A percentile compares a stretch with the other conserved stretches of the same genome.
Conservation (phyloP, 2,888 invertebrate genomes). For the Sylvicola cinctus region DNA sequence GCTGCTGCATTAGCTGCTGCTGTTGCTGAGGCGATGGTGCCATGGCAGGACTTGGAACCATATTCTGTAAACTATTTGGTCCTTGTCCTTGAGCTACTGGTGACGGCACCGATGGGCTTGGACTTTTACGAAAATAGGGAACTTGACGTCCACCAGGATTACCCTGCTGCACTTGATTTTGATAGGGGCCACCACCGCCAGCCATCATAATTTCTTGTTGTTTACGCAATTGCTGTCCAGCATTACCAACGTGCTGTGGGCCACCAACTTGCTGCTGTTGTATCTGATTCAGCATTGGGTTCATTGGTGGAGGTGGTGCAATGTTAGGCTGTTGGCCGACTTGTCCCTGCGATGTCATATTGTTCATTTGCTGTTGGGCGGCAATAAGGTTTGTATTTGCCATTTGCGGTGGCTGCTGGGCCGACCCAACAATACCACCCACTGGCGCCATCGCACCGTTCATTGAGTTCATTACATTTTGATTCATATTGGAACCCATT, state of each 20-base stretch:
- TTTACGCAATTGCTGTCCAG: slow-evolving; percentile 8
- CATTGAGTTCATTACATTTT: slow-evolving; percentile 10
- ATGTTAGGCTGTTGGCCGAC: neutral
- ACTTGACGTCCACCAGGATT: neutral
- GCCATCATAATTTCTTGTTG: slow-evolving; percentile 4
- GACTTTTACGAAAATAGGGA: slow-evolving; percentile 52
- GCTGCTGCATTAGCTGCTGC: neutral
- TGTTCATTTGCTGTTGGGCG: too few relatives aligned
- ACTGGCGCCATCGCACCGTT: too few relatives aligned
- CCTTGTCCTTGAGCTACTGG: slow-evolving; percentile 36
- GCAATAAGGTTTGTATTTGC: too few relatives aligned
- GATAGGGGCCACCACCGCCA: neutral
- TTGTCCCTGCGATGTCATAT: neutral
- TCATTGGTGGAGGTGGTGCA: slow-evolving; percentile 14
- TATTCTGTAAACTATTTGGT: slow-evolving; percentile 21
- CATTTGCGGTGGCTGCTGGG: too few relatives aligned
- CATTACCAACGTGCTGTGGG: slow-evolving; percentile 11
- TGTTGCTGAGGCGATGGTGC: slow-evolving; percentile 36
- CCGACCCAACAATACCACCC: too few relatives aligned
- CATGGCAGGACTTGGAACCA: slow-evolving; percentile 48
- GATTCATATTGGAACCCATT: neutral
- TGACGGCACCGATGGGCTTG: slow-evolving; percentile 54
- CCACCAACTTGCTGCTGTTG: slow-evolving; percentile 5
- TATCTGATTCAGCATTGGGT: slow-evolving; percentile 20
- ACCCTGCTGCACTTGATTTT: slow-evolving; percentile 10